Evolutionary conservation across 2,113 vertebrate species (phyloP).

Genomic region (Austrofundulus limnaeus): DNA sequence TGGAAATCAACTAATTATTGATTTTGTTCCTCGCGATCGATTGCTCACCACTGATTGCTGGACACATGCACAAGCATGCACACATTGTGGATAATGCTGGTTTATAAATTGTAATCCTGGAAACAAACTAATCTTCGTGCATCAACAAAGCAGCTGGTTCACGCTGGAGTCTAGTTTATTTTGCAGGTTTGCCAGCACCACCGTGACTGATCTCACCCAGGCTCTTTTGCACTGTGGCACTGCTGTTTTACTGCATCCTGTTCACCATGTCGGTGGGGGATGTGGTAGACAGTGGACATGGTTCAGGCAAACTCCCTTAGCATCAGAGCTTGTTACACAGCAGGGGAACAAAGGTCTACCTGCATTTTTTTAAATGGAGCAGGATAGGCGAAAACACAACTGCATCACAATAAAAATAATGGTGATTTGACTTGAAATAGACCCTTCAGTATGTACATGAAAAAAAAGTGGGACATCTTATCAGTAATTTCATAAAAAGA

Average conservation of each 20-base stretch:
- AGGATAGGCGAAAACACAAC: slow-evolving; percentile 14
- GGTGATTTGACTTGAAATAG: neutral
- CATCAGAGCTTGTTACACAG: slow-evolving; percentile 31
- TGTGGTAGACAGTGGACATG: slow-evolving; percentile 47
- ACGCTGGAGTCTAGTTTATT: slow-evolving; percentile 3
- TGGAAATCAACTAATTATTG: slow-evolving; percentile 65
- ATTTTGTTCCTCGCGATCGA: slow-evolving; percentile 40
- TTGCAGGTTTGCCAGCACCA: slow-evolving; percentile 46
- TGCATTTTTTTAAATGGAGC: neutral
- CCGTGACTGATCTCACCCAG: slow-evolving; percentile 60
- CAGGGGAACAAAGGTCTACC: slow-evolving; percentile 20
- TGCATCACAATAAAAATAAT: neutral
- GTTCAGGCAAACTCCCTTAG: slow-evolving; percentile 45
- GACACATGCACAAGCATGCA: neutral
- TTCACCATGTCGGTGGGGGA: slow-evolving; percentile 56
- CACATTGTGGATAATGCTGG: neutral
- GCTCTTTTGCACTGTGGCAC: slow-evolving; percentile 55
- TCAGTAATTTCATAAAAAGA: neutral
- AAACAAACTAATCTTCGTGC: slow-evolving; percentile 23
- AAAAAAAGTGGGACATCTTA: neutral
- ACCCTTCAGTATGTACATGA: neutral
- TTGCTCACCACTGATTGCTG: slow-evolving; percentile 21
- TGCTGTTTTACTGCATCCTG: slow-evolving; percentile 62
- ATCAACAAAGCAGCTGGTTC: slow-evolving; percentile 2
- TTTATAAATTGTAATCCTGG: slow-evolving; percentile 11